phyloP scores from a whole-genome alignment of 2,888 invertebrate genomes.

The Scaptomyza tumidula region DNA sequence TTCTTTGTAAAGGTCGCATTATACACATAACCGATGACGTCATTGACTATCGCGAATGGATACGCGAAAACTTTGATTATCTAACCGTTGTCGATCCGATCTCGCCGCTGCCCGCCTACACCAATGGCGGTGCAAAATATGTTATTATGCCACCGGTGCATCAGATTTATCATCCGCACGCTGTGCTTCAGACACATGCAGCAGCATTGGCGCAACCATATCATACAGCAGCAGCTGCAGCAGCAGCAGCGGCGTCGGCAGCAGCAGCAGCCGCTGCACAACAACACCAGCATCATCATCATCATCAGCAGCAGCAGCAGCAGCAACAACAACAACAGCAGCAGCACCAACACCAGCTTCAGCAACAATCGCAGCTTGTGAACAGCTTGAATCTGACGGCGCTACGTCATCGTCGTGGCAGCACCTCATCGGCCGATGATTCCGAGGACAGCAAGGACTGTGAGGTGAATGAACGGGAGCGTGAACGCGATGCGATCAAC shows the following conservation, averaged over 20 bases:
- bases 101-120: conserved; percentile 73
- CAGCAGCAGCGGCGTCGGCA: conserved; percentile 49
- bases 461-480: conserved; percentile 80
- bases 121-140: conserved; percentile 73
- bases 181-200: conserved; percentile 61
- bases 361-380: conserved; percentile 61
- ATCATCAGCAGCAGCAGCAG: conserved; percentile 47
- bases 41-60: conserved; percentile 86
- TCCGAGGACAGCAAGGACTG: conserved; percentile 85
- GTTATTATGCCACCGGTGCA: conserved; percentile 76
- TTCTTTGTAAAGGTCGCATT: conserved; percentile 89
- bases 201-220: conserved; percentile 54
- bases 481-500: conserved; percentile 17
- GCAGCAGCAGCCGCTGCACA: conserved; percentile 29
- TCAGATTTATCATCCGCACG: conserved; percentile 70
- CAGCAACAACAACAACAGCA: conserved; percentile 30
- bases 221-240: conserved; percentile 55
- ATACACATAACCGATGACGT: conserved; percentile 97
- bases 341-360: conserved; percentile 40
- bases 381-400: conserved; percentile 57
- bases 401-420: conserved; percentile 82
- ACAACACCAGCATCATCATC: conserved; percentile 45
- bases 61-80: conserved; percentile 84
- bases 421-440: conserved; percentile 84
- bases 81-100: conserved; percentile 78